A percentile compares a stretch with the other conserved stretches of the same genome.
Evolutionary conservation across 2,888 invertebrate genomes (phyloP).

Genomic region (Timema cristinae): DNA sequence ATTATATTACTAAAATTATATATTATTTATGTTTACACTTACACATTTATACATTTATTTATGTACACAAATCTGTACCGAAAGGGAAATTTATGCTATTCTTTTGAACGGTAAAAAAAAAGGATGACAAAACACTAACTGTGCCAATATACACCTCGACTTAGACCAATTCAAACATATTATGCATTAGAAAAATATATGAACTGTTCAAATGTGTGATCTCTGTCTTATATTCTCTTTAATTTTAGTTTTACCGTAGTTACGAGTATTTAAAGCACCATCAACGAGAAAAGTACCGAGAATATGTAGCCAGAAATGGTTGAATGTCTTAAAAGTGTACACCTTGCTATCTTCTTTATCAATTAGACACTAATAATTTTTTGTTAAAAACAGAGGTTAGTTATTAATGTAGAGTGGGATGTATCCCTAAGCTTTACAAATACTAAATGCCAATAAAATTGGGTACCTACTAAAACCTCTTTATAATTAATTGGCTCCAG

Average conservation of each 20-base stretch:
- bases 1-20: background rate
- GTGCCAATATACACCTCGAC: conserved; percentile 19
- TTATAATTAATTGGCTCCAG: no score
- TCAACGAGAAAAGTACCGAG: no score
- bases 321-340: no score
- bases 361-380: no score
- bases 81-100: background rate
- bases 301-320: no score
- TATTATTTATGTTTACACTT: conserved; percentile 8
- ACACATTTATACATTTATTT: background rate
- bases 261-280: no score
- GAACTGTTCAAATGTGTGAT: background rate
- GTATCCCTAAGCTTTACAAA: no score
- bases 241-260: background rate
- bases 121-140: conserved; percentile 8
- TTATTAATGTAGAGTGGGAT: no score
- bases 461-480: no score
- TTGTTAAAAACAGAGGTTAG: no score
- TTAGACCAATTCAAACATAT: conserved; percentile 26
- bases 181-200: conserved; percentile 15
- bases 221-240: background rate
- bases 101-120: background rate
- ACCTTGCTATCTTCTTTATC: no score
- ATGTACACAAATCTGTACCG: background rate
- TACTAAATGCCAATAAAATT: no score